Evolutionary conservation across 1,140 invertebrate species (phyloP).

Genomic region (Spodoptera litura): DNA sequence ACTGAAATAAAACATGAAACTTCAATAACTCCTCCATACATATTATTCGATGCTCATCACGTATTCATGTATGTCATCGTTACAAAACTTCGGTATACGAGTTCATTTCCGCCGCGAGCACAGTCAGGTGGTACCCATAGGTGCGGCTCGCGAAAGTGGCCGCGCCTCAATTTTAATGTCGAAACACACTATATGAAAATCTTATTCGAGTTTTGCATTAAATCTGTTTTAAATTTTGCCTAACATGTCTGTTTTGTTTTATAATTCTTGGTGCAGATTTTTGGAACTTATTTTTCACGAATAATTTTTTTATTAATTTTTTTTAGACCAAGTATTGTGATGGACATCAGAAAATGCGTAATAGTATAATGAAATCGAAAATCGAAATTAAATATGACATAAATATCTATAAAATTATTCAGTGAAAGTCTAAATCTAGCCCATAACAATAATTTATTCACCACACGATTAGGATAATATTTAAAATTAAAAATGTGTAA

Average conservation of each 20-base stretch:
- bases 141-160: conserved; percentile 52
- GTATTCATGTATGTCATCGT: conserved; percentile 26
- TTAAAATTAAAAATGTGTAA: background rate
- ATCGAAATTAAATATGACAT: background rate
- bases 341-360: too few species aligned
- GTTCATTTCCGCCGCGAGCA: conserved; percentile 24
- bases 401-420: background rate
- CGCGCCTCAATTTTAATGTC: conserved; percentile 25
- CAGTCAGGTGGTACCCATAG: conserved; percentile 38
- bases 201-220: conserved; percentile 2
- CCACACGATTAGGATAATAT: background rate
- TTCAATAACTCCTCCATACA: background rate
- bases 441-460: background rate
- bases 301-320: too few species aligned
- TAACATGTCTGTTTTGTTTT: background rate
- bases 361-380: background rate
- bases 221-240: background rate
- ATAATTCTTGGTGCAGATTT: background rate
- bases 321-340: background rate
- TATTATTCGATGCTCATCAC: conserved; percentile 8
- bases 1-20: too few species aligned
- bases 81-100: conserved; percentile 30
- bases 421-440: background rate
- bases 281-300: background rate
- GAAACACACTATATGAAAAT: conserved; percentile 20